Evolutionary conservation across 2,797 vertebrate species (phyloP), one percentile per base, ranked within the genome.

Genomic region (Siniperca scherzeri): DNA sequence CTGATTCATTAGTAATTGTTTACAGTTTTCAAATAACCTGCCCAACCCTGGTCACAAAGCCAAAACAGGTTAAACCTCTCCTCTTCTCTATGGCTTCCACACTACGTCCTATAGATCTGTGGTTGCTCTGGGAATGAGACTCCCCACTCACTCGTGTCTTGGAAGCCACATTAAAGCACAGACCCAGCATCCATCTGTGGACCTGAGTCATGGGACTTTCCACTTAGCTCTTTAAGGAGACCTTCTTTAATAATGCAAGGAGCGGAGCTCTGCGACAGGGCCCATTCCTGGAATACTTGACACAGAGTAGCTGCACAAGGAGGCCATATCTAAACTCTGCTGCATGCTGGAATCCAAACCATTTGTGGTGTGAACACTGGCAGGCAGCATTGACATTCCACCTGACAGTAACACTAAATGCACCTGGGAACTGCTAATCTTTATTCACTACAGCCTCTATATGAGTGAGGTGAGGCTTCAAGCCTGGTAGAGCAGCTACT

Each of bases 241-340:
- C 80, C 22, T 50, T 89, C 19, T 52, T 90, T 73, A 86, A 90
- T 83, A 80, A 93, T 86, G 82, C 73, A 80, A 48, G 60, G 13
- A n/a, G 17, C 46, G 7, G 38, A 86, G 77, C 80, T 84, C 62
- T 13, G 87, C 30, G 14, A 81, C 74, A 14, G 55, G 70, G 75
- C 74, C 75, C 87, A 89, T 93, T 92, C 92, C 88, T 91, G 78
- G 82, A 90, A 93, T 90, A 87, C 87, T 78, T 80, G 77, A 75
- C 16, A 1, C 12, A 42, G 60, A 59, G 70, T 0, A 38, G 83
- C 82, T 33, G 55, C 88, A 42, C 30, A 0, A 30, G 59, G 74
- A 80, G 66, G 67, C 70, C 68, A 59, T 2, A 21, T 46, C 77
- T 36, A 44, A 72, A 81, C 73, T 50, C 48, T 9, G 61, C 55